A percentile compares a stretch with the other conserved stretches of the same genome.
Conservation (phyloP, 2,797 vertebrate genomes). For the Betta splendens region DNA sequence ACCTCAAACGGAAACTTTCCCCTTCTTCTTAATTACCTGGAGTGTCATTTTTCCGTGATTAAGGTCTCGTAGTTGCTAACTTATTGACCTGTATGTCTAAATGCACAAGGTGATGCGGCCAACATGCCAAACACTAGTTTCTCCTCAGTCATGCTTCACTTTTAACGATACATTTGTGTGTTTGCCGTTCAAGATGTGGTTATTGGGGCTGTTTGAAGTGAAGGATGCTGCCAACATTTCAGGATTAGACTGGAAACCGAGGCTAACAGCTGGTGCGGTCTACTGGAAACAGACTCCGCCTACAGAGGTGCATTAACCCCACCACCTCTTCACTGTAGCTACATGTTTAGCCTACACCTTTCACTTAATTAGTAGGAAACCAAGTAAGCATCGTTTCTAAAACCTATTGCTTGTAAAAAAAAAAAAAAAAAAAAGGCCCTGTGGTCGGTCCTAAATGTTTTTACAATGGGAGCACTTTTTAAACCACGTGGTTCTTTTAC, state of each 20-base stretch:
- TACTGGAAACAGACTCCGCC: neutral
- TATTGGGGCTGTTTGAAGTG: neutral
- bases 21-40: constrained; percentile 1
- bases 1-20: constrained; percentile 27
- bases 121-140: constrained; percentile 30
- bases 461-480: constrained; percentile 27
- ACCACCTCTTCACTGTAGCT: constrained; percentile 5
- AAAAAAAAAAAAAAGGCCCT: no score
- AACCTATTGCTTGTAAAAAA: constrained; percentile 6
- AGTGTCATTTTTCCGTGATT: constrained; percentile 10
- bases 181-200: no score
- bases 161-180: neutral
- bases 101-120: neutral
- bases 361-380: neutral
- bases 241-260: neutral
- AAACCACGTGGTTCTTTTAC: constrained; percentile 23
- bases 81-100: constrained; percentile 7
- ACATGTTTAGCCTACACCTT: no score
- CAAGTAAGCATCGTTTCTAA: neutral
- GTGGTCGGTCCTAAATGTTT: neutral
- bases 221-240: neutral
- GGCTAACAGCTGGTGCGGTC: neutral
- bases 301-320: neutral
- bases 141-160: constrained; percentile 1
- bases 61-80: constrained; percentile 20